Evolutionary conservation across 2,888 invertebrate species (phyloP), one percentile per base, ranked within the genome.

Genomic region (Lasioglossum figueresi): DNA sequence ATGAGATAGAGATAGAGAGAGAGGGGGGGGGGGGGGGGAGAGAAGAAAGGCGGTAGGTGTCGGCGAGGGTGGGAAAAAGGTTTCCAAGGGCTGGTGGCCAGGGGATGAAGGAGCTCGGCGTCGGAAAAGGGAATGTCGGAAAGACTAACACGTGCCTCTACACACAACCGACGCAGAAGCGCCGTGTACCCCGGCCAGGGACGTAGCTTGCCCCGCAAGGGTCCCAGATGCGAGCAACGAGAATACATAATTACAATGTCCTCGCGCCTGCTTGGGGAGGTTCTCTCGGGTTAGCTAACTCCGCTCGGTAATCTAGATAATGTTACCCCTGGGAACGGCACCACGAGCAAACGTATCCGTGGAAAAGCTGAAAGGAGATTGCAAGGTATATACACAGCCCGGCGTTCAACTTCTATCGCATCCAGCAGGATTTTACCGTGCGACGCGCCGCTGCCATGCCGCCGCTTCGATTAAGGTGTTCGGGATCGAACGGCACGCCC

Each of bases 181-280:
- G 73, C 40, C 48, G 83, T 79, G 74, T 88, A 85, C 79, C 56
- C 84, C 77, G 84, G 78, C 79, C 76, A 84, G 83, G 81, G 85
- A 82, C 87, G 84, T 76, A 77, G 81, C 70, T 79, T 82, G 84
- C 74, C 80, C 76, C 70, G 82, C 84, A 75, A 82, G 88, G 91
- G 91, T 91, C 92, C 91, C 93, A 92, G 93, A 93, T 92, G 93
- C 90, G 91, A 92, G 92, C 92, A 92, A 91, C 92, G 91, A 90
- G 92, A 92, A 92, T 92, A 91, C 93, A 92, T 93, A 93, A 93
- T 93, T 93, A 92, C 92, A 91, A 92, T 92, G 93, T 93, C 91
- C 93, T 90, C 90, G 87, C 90, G 91, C 89, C 90, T 89, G 91
- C 88, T 91, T 85, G 87, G 89, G 92, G 91, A 90, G 86, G 84